Conservation (phyloP, 1,140 invertebrate species). For the Scaptomyza montana region DNA sequence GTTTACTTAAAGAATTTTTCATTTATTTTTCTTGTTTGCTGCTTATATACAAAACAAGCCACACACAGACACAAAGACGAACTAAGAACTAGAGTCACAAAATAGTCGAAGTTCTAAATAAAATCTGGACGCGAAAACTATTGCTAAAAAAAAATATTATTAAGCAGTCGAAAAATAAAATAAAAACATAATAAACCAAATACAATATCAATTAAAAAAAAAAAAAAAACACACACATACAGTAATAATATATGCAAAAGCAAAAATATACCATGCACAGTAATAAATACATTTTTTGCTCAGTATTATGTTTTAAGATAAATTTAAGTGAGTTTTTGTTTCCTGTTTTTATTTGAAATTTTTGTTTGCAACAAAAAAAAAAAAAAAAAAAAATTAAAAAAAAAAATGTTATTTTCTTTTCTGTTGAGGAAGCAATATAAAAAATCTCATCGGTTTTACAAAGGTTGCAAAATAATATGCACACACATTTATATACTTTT, state of each 20-base stretch:
- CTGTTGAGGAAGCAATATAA: constrained; percentile 9
- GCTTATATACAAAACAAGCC: constrained; percentile 37
- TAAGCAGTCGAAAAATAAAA: constrained; percentile 30
- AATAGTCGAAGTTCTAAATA: constrained; percentile 53
- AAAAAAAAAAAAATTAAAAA: constrained; percentile 19
- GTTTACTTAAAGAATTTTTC: constrained; percentile 32
- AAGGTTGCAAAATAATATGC: too few species aligned
- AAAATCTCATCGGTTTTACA: not conserved
- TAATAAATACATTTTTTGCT: constrained; percentile 79
- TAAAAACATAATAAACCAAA: constrained; percentile 6
- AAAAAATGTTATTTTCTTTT: constrained; percentile 17
- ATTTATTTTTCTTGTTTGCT: constrained; percentile 43
- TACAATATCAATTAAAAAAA: constrained; percentile 55
- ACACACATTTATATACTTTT: constrained; percentile 49
- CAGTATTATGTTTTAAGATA: constrained; percentile 83
- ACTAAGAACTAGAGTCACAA: constrained; percentile 55
- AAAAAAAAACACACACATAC: constrained; percentile 66
- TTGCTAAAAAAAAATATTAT: constrained; percentile 15
- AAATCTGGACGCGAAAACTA: constrained; percentile 41
- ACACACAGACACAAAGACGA: constrained; percentile 25
- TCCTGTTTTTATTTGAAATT: constrained; percentile 63
- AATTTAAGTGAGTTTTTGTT: constrained; percentile 82
- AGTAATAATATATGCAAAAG: constrained; percentile 58
- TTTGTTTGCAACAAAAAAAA: constrained; percentile 22
- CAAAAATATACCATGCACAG: constrained; percentile 72